phyloP scores from a whole-genome alignment of 1,140 invertebrate species.

The Eumeta japonica region DNA sequence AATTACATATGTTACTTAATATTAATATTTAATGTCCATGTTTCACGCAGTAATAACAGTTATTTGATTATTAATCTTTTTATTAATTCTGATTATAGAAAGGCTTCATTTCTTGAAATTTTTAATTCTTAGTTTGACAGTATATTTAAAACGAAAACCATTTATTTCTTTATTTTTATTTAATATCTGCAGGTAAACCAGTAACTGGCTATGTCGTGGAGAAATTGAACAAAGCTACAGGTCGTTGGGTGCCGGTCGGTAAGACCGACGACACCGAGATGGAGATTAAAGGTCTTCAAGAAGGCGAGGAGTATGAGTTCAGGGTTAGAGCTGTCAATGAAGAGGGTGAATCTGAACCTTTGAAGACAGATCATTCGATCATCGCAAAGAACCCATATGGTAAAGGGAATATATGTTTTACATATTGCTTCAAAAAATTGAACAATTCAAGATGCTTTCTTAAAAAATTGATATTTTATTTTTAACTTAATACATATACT shows the following conservation, averaged over 20 bases:
- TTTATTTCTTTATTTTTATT: constrained; percentile 4
- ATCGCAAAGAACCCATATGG: constrained; percentile 94
- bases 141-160: too few species aligned
- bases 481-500: too few species aligned
- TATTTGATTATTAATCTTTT: too few species aligned
- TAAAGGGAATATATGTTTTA: constrained; percentile 40
- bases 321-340: constrained; percentile 97
- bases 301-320: constrained; percentile 95
- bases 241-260: constrained; percentile 91
- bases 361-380: constrained; percentile 82
- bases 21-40: too few species aligned
- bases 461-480: too few species aligned
- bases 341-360: constrained; percentile 94
- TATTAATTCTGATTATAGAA: too few species aligned
- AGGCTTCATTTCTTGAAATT: too few species aligned
- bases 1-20: too few species aligned
- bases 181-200: constrained; percentile 68
- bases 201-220: constrained; percentile 96
- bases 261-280: constrained; percentile 83
- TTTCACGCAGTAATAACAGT: too few species aligned
- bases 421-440: too few species aligned
- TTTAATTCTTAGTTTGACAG: too few species aligned
- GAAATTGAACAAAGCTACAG: constrained; percentile 91
- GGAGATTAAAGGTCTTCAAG: constrained; percentile 87
- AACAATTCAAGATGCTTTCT: too few species aligned